Evolutionary conservation across 2,113 vertebrate genomes (phyloP).

Genomic region (Ictidomys tridecemlineatus): DNA sequence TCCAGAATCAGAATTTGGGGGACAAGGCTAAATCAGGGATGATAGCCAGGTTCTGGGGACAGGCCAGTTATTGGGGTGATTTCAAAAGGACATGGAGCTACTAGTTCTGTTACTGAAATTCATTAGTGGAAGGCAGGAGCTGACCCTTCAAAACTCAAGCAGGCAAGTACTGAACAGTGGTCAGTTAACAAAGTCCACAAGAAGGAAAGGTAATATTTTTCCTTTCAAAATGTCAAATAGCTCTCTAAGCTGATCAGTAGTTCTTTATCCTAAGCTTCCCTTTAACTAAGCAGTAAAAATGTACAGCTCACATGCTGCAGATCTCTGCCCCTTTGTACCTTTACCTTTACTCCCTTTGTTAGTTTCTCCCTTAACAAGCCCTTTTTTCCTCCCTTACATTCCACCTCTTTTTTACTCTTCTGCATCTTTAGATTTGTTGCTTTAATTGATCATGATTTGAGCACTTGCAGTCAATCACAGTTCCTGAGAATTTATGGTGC

Average conservation of each 20-base stretch:
- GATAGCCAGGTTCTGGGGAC: background rate
- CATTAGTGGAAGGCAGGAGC: background rate
- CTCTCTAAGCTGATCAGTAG: background rate
- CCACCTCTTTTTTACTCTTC: background rate
- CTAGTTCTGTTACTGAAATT: background rate
- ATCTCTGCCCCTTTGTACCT: background rate
- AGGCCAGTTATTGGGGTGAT: background rate
- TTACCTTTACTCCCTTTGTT: background rate
- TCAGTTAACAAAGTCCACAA: background rate
- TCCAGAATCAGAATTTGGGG: background rate
- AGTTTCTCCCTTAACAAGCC: background rate
- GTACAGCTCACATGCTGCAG: background rate
- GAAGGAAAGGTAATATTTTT: background rate
- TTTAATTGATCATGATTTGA: slow-evolving; percentile 13
- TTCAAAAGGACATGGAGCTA: background rate
- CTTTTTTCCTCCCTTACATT: background rate
- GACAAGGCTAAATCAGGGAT: background rate
- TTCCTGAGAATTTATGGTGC: background rate
- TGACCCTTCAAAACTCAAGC: background rate
- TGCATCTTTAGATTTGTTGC: background rate
- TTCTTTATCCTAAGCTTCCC: background rate
- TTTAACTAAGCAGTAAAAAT: background rate
- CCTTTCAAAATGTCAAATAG: background rate
- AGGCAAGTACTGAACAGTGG: background rate
- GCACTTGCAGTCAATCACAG: background rate